Evolutionary conservation across 37 sponge, comb jelly and placozoan genomes (phyloP).

Genomic region (Cliona cf. orientalis): DNA sequence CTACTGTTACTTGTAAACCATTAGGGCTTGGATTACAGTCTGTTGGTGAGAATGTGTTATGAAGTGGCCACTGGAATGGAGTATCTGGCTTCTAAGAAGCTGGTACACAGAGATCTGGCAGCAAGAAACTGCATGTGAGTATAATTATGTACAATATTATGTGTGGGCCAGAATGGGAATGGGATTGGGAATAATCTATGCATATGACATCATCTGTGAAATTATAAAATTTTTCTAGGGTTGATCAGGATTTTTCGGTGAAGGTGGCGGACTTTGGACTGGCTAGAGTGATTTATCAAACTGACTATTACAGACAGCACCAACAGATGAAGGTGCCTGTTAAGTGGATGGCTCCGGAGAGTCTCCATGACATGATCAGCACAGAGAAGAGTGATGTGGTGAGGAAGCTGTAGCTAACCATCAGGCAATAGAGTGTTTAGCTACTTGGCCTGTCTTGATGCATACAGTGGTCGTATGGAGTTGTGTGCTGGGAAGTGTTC

Average conservation of each 20-base stretch:
- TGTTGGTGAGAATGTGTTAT: slow-evolving; percentile 38
- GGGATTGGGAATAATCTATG: neutral
- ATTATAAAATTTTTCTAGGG: slow-evolving; percentile 24
- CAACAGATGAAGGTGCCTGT: slow-evolving; percentile 52
- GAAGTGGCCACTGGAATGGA: slow-evolving; percentile 51
- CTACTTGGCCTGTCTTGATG: neutral
- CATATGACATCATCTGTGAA: neutral
- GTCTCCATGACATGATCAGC: slow-evolving; percentile 66
- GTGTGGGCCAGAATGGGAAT: no score
- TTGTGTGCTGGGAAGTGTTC: slow-evolving; percentile 74
- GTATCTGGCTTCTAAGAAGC: slow-evolving; percentile 40
- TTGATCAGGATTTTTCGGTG: slow-evolving; percentile 44
- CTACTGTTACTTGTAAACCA: neutral
- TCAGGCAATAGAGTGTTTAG: neutral
- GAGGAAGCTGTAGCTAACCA: neutral
- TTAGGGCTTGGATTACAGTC: slow-evolving; percentile 15
- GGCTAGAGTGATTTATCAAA: slow-evolving; percentile 67
- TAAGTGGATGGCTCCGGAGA: slow-evolving; percentile 84
- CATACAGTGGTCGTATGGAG: slow-evolving; percentile 63
- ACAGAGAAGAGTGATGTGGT: slow-evolving; percentile 77
- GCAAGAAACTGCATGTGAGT: slow-evolving; percentile 69
- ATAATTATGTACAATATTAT: no score
- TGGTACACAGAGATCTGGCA: slow-evolving; percentile 57
- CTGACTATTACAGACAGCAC: slow-evolving; percentile 68
- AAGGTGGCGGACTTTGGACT: slow-evolving; percentile 80